Conservation (phyloP, 2,797 vertebrate species). For the Smutsia temminckii region DNA sequence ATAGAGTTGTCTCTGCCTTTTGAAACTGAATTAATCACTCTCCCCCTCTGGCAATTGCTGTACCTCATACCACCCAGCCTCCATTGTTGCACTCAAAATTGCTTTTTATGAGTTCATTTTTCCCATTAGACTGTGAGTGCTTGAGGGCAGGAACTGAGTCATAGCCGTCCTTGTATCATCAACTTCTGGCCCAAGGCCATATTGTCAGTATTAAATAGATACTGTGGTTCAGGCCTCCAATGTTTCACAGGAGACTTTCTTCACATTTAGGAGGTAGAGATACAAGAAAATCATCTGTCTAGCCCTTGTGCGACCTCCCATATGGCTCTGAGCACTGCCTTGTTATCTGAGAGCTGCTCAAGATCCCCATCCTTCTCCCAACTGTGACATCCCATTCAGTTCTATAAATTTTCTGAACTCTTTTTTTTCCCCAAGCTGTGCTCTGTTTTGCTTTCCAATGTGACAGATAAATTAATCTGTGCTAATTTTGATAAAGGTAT, state of each 20-base stretch:
- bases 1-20: constrained; percentile 45
- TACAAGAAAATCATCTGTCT: neutral
- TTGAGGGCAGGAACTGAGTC: constrained; percentile 14
- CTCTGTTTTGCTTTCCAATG: neutral
- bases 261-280: neutral
- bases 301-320: rapidly evolving
- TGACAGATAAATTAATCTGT: neutral
- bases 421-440: neutral
- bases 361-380: rapidly evolving
- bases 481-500: neutral
- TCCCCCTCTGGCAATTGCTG: neutral
- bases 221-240: neutral
- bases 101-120: constrained; percentile 52
- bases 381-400: neutral
- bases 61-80: neutral
- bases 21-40: constrained; percentile 48
- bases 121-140: constrained; percentile 33
- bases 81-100: constrained; percentile 42
- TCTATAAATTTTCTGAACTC: neutral
- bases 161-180: constrained; percentile 41
- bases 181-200: constrained; percentile 32
- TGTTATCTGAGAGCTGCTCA: neutral
- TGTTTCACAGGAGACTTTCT: neutral
- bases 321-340: neutral
- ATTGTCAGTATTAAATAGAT: constrained; percentile 51